Conservation (phyloP, 2,113 vertebrate species). For the Maccullochella peelii region DNA sequence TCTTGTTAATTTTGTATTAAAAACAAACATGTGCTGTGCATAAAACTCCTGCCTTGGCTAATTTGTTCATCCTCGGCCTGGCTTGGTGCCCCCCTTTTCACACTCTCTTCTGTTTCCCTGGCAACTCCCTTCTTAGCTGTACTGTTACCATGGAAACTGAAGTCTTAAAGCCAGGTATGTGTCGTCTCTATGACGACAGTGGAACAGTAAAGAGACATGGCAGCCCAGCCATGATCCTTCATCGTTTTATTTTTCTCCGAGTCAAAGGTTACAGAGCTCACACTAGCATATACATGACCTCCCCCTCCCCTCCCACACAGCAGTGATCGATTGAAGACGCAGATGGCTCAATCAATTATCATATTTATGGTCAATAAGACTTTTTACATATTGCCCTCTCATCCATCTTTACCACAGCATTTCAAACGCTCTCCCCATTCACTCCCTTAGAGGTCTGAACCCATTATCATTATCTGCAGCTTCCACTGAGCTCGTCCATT, state of each 20-base stretch:
- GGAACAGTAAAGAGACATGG: slow-evolving; percentile 53
- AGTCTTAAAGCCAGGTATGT: slow-evolving; percentile 69
- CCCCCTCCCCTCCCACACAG: slow-evolving; percentile 9
- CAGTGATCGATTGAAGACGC: slow-evolving; percentile 43
- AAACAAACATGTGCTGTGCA: slow-evolving; percentile 86
- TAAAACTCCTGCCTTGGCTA: slow-evolving; percentile 71
- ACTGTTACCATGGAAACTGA: slow-evolving; percentile 80
- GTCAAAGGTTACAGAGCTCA: slow-evolving; percentile 74
- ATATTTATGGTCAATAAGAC: slow-evolving; percentile 51
- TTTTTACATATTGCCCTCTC: slow-evolving; percentile 39
- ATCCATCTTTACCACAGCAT: slow-evolving; percentile 24
- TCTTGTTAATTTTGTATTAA: slow-evolving; percentile 90
- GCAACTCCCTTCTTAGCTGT: slow-evolving; percentile 77
- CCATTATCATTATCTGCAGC: background rate
- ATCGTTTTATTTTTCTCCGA: slow-evolving; percentile 76
- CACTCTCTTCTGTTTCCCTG: slow-evolving; percentile 75
- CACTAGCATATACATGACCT: slow-evolving; percentile 56
- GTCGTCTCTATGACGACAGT: slow-evolving; percentile 66
- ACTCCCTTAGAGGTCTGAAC: background rate
- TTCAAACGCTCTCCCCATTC: slow-evolving; percentile 14
- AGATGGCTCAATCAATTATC: slow-evolving; percentile 30
- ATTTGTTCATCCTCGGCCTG: slow-evolving; percentile 66
- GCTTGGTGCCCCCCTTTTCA: slow-evolving; percentile 40
- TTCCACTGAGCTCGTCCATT: background rate
- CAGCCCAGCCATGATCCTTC: slow-evolving; percentile 40